Evolutionary conservation across 1,140 invertebrate genomes (phyloP), one percentile per base, ranked within the genome.

Genomic region (Drosophila serrata): DNA sequence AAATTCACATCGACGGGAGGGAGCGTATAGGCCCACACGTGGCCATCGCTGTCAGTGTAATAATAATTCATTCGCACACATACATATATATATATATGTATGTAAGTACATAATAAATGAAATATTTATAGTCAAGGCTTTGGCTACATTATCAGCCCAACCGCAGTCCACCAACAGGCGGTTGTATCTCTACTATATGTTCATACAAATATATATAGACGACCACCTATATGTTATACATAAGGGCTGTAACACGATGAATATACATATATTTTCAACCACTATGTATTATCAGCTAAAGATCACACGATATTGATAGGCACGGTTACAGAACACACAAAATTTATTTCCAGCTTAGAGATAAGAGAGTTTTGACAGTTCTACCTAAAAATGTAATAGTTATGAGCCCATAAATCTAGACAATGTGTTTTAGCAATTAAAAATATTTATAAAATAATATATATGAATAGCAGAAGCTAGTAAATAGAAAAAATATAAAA

Each of bases 51-150:
- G 31, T 51, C 51, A 40, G 33, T 75, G 70, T 75, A 67, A 76
- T 76, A 67, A 76, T 67, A 76, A 76, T 67, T 76, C 46, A 67
- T n/a, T 58, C 46, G 39, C 70, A 37, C 33, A 24, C 43, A n/a
- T n/a, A 60, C 45, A 31, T 55, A 67, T 40, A 61, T 76, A 24
- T 3, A 3, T 3, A 24, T 24, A 24, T n/a, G n/a, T n/a, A n/a
- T n/a, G n/a, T n/a, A 75, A 56, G 51, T 53, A 75, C 59, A 62
- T 74, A 46, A 75, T 65, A 76, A 65, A 76, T 76, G 46, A 67
- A 76, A 76, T 76, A 76, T 76, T 76, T 76, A 76, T 76, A 76
- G 74, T 42, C 74, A 68, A 76, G 73, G 62, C 73, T 76, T 67
- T 76, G 53, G 46, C 74, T 65, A 76, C 73, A 76, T 76, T 76